Evolutionary conservation across 37 sponge, comb jelly and placozoan species (phyloP), one percentile per base, ranked within the genome.

Genomic region (Ianthella basta): DNA sequence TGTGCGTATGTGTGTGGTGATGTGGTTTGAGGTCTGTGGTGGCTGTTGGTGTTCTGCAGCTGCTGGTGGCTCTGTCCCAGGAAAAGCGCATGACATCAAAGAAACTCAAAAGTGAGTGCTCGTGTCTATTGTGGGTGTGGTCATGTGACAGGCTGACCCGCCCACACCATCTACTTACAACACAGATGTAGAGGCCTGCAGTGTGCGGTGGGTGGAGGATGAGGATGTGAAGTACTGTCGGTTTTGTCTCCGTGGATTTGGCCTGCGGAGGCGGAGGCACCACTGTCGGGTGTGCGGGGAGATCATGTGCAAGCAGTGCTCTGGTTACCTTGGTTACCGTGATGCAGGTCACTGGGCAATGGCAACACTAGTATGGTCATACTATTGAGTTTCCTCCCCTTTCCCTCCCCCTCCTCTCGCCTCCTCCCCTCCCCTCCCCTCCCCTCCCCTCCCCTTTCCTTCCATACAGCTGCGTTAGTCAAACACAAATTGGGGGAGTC

Each of bases 271-370:
- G 29, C 72, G 86, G 27, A 35, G 83, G 21, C 93, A 96, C 56
- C 96, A 92, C 73, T 96, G 96, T 75, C 86, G 93, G 1, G 68
- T 93, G 57, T 93, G 93, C 86, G 96, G 96, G n/a, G 82, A 70
- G 33, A 86, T 92, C 86, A 96, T 93, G 38, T 96, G 96, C 79
- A 88, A 90, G 41, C 82, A 79, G 36, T 96, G 96, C 81, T 96
- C 96, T 18, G 23, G 60, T 18, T 93, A 93, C 80, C 72, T 93
- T 60, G 55, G 80, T 24, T 60, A 88, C 32, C 56, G 55, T 14
- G 87, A 90, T 39, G 84, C 90, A 30, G 87, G 96, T 93, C 25
- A 85, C 89, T 68, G 10, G 20, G 33, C 72, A 30, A 50, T 27
- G 20, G 25, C 50, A 6, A 64, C 55, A n/a, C 66, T 32, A 24